Base-by-base conservation (phyloP, 2,113 vertebrate species). In the Gasterosteus nipponicus region DNA sequence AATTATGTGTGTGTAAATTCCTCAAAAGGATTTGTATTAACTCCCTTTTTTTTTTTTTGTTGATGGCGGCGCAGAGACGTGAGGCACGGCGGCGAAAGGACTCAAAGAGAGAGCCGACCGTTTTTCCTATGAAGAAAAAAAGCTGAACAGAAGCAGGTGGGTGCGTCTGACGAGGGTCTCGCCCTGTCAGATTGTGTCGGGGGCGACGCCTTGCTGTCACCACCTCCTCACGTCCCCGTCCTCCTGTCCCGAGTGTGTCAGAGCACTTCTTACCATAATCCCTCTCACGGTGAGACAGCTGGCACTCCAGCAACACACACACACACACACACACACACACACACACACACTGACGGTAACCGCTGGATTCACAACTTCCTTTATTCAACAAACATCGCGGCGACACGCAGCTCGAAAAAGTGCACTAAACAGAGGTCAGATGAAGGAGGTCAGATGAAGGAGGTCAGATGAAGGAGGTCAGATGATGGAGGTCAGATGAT, bases 1-100 rank as follows among this genome's bases (percentile, higher is more conserved):
- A 92, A 93, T 92, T 92, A 93, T 93, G 91, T 93, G 82, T 89
- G 88, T 89, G 85, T 91, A 92, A 92, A 91, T 90, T 92, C 87
- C 89, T 93, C 92, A 89, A 89, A 93, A 91, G 92, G 92, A 93
- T 93, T 92, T 89, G 89, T 91, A 89, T 90, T 89, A 90, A 84
- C 78, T 88, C 61, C 71, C 73, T 81, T 89, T 89, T 87, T 53
- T 49, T 51, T 53, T 51, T 51, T n/a, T 33, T 38, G 35, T 74
- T 89, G 70, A 87, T 89, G 87, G 75, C 26, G 81, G 87, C 83
- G 91, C 73, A 85, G 77, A 87, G 79, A 84, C 90, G 81, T 65
- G 72, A 81, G 60, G 76, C 66, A 51, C 35, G 62, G 75, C 80
- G 60, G 22, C 22, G 22, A 85, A 88, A 87, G 80, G 74, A 82